A percentile compares a stretch with the other conserved stretches of the same genome.
These are phyloP conservation scores for Norana najaformis DNA, from an alignment of 2,888 invertebrate species.

Conservation along the genomic window DNA sequence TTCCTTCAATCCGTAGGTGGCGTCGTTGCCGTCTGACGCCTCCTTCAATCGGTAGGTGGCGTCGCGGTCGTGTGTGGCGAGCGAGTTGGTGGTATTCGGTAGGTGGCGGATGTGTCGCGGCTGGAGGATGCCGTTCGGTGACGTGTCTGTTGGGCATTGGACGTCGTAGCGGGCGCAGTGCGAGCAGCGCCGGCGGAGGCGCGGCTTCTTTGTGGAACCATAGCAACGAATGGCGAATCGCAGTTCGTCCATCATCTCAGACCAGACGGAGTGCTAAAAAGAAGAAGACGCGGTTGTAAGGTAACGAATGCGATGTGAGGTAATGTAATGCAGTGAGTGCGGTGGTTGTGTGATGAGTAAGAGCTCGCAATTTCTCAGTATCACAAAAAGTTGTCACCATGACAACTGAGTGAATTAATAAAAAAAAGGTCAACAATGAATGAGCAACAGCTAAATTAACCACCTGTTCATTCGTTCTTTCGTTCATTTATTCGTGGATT, in stretches of 20 bases:
- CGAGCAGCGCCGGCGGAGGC: constrained; percentile 76
- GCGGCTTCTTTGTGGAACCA: constrained; percentile 81
- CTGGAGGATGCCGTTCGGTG: constrained; percentile 44
- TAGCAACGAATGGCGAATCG: constrained; percentile 86
- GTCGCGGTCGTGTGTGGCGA: constrained; percentile 4
- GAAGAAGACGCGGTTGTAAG: constrained; percentile 8
- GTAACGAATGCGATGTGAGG: not conserved
- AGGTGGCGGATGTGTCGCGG: constrained; percentile 26
- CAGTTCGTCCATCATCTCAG: constrained; percentile 91
- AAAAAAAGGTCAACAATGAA: too few relatives aligned
- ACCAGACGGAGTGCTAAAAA: constrained; percentile 80
- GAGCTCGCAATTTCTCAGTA: too few relatives aligned
- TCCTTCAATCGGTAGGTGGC: constrained; percentile 22
- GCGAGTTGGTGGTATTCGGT: not conserved
- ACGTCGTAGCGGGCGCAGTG: constrained; percentile 66
- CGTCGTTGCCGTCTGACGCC: not conserved
- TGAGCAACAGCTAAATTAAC: too few relatives aligned
- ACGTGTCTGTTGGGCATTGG: constrained; percentile 40
- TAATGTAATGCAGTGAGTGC: too few relatives aligned
- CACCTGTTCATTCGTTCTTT: too few relatives aligned
- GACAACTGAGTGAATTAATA: not conserved
- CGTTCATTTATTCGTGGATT: too few relatives aligned
- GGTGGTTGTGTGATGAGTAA: too few relatives aligned
- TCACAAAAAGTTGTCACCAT: too few relatives aligned
- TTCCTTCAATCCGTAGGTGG: not conserved